A percentile compares a stretch with the other conserved stretches of the same genome.
phyloP scores from a whole-genome alignment of 2,888 invertebrate genomes.

The Halocaridina rubra region DNA sequence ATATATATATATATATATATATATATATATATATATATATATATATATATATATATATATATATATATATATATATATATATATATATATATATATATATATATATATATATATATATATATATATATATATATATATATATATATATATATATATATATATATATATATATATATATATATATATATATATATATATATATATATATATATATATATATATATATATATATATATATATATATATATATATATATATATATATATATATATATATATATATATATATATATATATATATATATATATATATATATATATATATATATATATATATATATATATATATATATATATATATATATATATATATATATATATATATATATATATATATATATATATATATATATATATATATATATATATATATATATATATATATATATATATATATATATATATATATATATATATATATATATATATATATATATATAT shows the following conservation, averaged over 20 bases:
- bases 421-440: neutral
- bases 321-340: neutral
- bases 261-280: neutral
- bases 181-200: neutral
- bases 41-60: neutral
- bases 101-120: neutral
- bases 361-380: neutral
- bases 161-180: neutral
- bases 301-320: neutral
- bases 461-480: neutral
- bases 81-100: neutral
- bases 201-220: neutral
- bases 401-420: neutral
- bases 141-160: neutral
- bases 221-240: neutral
- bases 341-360: neutral
- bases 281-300: neutral
- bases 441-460: neutral
- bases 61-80: neutral
- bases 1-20: neutral
- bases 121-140: neutral
- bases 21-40: neutral
- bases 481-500: neutral
- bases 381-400: neutral
- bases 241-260: neutral